These are phyloP conservation scores for Aythya baeri DNA, from an alignment of 2,113 vertebrate genomes.

Conservation along the genomic window DNA sequence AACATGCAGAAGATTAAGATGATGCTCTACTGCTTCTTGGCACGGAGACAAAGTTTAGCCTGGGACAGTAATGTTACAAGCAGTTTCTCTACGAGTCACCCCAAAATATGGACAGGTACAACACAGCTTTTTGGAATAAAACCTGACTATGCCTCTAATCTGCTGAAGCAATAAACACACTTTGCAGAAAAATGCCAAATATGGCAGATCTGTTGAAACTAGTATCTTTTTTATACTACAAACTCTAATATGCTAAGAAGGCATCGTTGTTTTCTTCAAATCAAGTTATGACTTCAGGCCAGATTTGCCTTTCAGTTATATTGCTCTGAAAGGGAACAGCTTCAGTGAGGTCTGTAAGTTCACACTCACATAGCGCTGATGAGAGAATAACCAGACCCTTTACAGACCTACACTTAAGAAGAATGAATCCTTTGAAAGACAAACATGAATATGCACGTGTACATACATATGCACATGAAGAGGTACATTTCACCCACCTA, in stretches of 20 bases:
- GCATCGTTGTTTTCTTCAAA: not conserved
- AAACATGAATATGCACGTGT: not conserved
- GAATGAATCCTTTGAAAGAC: not conserved
- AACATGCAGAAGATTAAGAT: not conserved
- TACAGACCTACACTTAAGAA: not conserved
- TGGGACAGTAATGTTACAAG: not conserved
- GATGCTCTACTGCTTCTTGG: not conserved
- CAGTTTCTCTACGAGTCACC: not conserved
- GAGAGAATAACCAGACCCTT: not conserved
- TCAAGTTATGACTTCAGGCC: not conserved
- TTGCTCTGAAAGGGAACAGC: not conserved
- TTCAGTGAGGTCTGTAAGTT: not conserved
- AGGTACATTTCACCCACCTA: slow-evolving; percentile 82
- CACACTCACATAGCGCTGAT: not conserved
- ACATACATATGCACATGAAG: not conserved
- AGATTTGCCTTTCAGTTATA: not conserved
- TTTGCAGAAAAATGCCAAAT: not conserved
- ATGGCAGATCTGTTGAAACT: not conserved
- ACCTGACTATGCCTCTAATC: not conserved
- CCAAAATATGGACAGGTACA: not conserved
- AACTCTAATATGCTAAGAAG: not conserved
- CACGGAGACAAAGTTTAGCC: not conserved
- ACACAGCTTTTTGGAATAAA: not conserved
- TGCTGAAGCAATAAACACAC: not conserved
- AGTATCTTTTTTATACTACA: not conserved